Base-by-base conservation (phyloP, 1,140 invertebrate genomes). In the Apis laboriosa region DNA sequence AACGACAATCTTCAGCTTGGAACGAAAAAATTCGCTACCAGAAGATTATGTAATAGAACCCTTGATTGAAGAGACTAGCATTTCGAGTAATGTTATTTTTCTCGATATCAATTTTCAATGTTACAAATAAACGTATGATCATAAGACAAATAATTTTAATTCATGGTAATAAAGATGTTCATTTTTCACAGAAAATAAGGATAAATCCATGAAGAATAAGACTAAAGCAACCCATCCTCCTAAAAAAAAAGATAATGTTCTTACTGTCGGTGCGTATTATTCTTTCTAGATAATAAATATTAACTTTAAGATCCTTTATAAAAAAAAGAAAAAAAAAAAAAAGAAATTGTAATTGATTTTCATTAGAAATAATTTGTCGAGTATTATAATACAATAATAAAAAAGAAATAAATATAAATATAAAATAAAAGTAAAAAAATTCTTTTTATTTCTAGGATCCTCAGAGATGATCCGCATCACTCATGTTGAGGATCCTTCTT, bases 401-500 rank as follows among this genome's bases (percentile, higher is more conserved):
- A 43, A 43, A 43, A 43, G 5, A 43, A 43, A 43, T 43, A 43
- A 43, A 43, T 43, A 43, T 43, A 43, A 43, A 7, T 43, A 43
- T 43, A 7, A 34, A 34, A 34, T 34, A 34, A 43, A 43, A 43
- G 34, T 43, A 43, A 7, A 43, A 43, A 43, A 43, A 7, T 43
- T 7, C 5, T 77, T 77, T 64, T 74, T 73, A n/a, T 51, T 91
- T 92, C 60, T 80, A 95, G 94, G 94, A 21, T 80, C 86, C 5
- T 89, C 91, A 60, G 92, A 94, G 64, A 77, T 91, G 51, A 95
- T 96, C 0, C 92, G 94, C 63, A 93, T 97, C 19, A 95, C 95
- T 61, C 95, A 97, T 77, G 95, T 96, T 8, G 95, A 96, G 74
- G 95, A 95, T 84, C 96, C 97, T 0, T 95, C 95, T 8, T 94